Evolutionary conservation across 2,797 vertebrate species (phyloP), one percentile per base, ranked within the genome.

Genomic region (Hyperoplus lanceolatus): DNA sequence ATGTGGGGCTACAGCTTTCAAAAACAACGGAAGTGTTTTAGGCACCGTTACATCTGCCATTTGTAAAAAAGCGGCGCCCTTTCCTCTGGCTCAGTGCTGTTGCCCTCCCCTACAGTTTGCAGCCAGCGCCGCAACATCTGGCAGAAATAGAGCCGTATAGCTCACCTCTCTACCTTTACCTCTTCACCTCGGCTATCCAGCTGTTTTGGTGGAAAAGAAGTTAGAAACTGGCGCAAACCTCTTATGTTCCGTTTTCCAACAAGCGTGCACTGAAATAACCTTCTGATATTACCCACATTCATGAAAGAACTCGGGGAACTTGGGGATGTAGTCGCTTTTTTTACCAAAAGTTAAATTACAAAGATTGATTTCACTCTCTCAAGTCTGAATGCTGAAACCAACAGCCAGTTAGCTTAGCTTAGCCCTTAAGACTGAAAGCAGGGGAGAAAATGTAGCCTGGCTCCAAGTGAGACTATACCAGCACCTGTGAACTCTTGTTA

Each of bases 11-110:
- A 29, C 42, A 58, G 63, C 58, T 84, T 76, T 87, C 70, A 82
- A 87, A 87, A 88, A 80, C 81, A 88, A 56, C 60, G 48, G 73
- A 82, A 75, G 73, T 67, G 71, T 81, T 86, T 80, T 43, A 70
- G 69, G 63, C 68, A 50, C 59, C 38, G 18, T 76, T 68, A 69
- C 59, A 77, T 88, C 81, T 89, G 83, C 84, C 81, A 76, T 50
- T 78, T 45, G 73, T 84, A 61, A 83, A 61, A 18, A 38, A 45
- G 43, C 8, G 8, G 5, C 41, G 12, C 64, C 66, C 72, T 46
- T 50, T 51, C 54, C 54, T 16, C 55, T 29, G 46, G 53, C 70
- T 76, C 8, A 3, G 41, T 61, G 49, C 57, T 79, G 29, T 29
- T 29, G 46, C 75, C 59, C 71, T 67, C n/a, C 39, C 14, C 67